A percentile compares a stretch with the other conserved stretches of the same genome.
phyloP scores from a whole-genome alignment of 2,888 invertebrate species.

The Coleophora flavipennella region DNA sequence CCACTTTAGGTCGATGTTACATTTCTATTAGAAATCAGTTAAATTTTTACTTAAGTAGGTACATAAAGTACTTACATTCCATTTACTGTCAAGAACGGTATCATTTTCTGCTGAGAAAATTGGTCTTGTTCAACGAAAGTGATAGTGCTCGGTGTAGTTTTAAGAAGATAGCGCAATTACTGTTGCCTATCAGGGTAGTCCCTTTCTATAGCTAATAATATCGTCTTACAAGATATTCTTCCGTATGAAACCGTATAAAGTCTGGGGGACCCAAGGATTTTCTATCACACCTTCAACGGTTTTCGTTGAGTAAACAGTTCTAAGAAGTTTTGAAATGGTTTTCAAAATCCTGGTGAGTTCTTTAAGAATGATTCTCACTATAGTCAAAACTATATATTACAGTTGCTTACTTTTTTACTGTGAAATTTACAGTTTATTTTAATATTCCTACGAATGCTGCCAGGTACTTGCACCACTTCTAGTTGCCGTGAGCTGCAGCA shows the following conservation, averaged over 20 bases:
- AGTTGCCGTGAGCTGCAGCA: constrained; percentile 15
- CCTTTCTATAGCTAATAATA: constrained; percentile 46
- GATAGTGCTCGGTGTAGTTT: constrained; percentile 13
- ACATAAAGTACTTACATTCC: too few species aligned
- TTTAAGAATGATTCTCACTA: too few species aligned
- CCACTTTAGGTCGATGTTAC: too few species aligned
- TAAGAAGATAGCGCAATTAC: constrained; percentile 21
- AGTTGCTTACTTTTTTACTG: too few species aligned
- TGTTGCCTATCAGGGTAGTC: constrained; percentile 28
- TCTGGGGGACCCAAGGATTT: constrained; percentile 18
- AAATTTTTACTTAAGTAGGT: too few species aligned
- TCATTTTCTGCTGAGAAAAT: constrained; percentile 2
- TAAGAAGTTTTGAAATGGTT: constrained; percentile 27
- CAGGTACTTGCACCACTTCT: constrained; percentile 24
- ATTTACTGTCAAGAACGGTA: too few species aligned
- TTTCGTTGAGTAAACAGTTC: constrained; percentile 21
- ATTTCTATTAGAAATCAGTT: too few species aligned
- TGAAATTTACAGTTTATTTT: too few species aligned
- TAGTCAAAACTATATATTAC: too few species aligned
- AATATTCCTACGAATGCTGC: too few species aligned
- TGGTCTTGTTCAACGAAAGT: constrained; percentile 16
- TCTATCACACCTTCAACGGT: constrained; percentile 32
- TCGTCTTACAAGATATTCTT: constrained; percentile 26
- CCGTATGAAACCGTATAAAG: constrained; percentile 58
- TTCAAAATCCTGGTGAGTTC: constrained; percentile 42